A percentile compares a stretch with the other conserved stretches of the same genome.
Conservation (phyloP, 2,797 vertebrate genomes). For the Eleutherodactylus coqui region DNA sequence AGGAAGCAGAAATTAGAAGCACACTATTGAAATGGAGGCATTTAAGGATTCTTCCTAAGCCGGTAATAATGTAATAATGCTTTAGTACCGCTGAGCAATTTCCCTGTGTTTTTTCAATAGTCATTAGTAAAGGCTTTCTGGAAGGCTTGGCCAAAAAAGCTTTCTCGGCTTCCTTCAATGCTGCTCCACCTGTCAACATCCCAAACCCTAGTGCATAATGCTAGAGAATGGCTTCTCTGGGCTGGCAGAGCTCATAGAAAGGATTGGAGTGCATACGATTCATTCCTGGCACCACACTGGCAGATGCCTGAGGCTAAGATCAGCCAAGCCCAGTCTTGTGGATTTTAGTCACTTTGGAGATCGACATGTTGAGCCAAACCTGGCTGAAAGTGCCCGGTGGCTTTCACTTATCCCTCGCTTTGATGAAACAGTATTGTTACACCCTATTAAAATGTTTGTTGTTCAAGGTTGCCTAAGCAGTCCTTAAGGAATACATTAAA, state of each 20-base stretch:
- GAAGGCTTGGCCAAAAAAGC: constrained; percentile 63
- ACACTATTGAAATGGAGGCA: constrained; percentile 60
- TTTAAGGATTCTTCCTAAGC: constrained; percentile 62
- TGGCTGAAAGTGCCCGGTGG: not conserved
- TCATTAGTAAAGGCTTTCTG: constrained; percentile 61
- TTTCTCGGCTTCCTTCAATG: constrained; percentile 60
- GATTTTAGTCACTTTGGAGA: constrained; percentile 16
- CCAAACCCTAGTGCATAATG: constrained; percentile 52
- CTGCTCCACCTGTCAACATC: constrained; percentile 59
- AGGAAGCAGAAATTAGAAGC: constrained; percentile 61
- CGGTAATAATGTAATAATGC: constrained; percentile 63
- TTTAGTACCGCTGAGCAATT: constrained; percentile 62
- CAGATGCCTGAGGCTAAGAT: constrained; percentile 43
- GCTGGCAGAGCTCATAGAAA: constrained; percentile 25
- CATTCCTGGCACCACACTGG: constrained; percentile 45
- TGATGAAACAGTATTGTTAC: not conserved
- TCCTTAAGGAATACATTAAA: not conserved
- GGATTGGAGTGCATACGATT: constrained; percentile 15
- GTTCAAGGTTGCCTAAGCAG: constrained; percentile 3
- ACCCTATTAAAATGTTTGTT: not conserved
- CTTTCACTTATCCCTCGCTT: not conserved
- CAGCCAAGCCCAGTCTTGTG: constrained; percentile 2
- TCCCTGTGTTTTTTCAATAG: constrained; percentile 61
- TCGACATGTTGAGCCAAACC: not conserved
- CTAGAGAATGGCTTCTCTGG: constrained; percentile 31